A percentile compares a stretch with the other conserved stretches of the same genome.
phyloP scores from a whole-genome alignment of 2,797 vertebrate species.

The Phataginus tetradactyla region DNA sequence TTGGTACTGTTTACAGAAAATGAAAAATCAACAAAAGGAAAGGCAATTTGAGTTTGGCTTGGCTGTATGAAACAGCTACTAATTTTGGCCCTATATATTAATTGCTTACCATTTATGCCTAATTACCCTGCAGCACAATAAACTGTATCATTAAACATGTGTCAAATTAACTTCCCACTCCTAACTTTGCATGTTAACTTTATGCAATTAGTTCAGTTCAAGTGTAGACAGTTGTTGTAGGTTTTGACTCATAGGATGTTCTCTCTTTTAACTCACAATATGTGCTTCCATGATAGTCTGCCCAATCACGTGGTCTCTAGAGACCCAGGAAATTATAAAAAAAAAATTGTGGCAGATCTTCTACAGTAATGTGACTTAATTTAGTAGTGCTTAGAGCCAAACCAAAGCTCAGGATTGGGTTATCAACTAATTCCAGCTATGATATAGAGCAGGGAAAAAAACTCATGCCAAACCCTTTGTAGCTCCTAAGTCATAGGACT shows the following conservation, averaged over 20 bases:
- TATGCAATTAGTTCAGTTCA: not conserved
- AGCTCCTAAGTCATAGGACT: constrained; percentile 71
- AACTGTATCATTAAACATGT: constrained; percentile 57
- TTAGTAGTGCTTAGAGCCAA: constrained; percentile 36
- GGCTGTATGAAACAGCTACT: constrained; percentile 36
- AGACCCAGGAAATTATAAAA: not conserved
- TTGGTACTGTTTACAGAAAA: constrained; percentile 56
- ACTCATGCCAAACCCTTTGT: constrained; percentile 64
- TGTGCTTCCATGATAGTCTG: not conserved
- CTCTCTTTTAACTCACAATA: not conserved
- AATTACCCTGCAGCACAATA: constrained; percentile 54
- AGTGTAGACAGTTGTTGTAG: constrained; percentile 27
- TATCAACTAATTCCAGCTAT: constrained; percentile 62
- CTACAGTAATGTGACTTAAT: constrained; percentile 15
- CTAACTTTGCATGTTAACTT: constrained; percentile 27
- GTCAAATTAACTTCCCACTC: constrained; percentile 48
- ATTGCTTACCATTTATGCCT: constrained; percentile 59
- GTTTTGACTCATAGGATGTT: constrained; percentile 19
- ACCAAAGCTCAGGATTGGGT: constrained; percentile 34
- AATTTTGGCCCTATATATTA: constrained; percentile 63
- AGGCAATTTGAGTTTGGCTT: constrained; percentile 51
- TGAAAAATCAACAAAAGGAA: constrained; percentile 62
- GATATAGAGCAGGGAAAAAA: constrained; percentile 28
- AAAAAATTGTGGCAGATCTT: not conserved
- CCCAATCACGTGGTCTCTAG: not conserved